Base-by-base conservation (phyloP, 2,797 vertebrate genomes). In the Gymnopithys bicolor region DNA sequence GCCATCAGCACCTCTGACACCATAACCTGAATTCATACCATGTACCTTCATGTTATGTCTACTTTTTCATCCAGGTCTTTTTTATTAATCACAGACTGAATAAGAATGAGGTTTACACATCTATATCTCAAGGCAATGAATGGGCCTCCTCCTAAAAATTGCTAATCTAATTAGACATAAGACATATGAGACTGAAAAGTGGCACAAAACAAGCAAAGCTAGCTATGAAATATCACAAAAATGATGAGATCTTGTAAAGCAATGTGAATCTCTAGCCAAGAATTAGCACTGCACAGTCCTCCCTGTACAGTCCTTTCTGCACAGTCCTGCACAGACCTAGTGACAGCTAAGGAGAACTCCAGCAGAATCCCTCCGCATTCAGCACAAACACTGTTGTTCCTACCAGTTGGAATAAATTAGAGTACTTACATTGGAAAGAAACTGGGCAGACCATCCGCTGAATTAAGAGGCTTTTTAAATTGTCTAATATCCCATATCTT, bases 401-500 rank as follows among this genome's bases (percentile, higher is more conserved):
- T 88, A 24, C 27, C 35, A 56, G 27, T 0, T 45, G 12, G 19
- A 86, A 86, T 48, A 78, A 93, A 93, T 91, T 32, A 76, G 27
- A 52, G 25, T 89, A 96, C 98, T 99, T 97, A 99, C 99, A 99
- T 99, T 30, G 99, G 94, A 93, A 99, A 99, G 97, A 98, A 98
- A 97, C 98, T 99, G 69, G 98, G 97, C 73, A 99, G 97, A 48
- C 98, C 97, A 5, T 96, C 98, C 4, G 98, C 98, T 49, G 98
- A 98, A 88, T 99, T 98, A 67, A 99, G 97, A 67, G 99, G 98
- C 68, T 99, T 98, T 97, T 98, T 99, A 97, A 99, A 99, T 95
- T 98, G 99, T 24, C 99, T 99, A 41, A 99, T 98, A 90, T 99
- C 99, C 99, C 99, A 99, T 41, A 97, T 97, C 97, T 99, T 99